These are phyloP conservation scores for Orthosia gracilis DNA, from an alignment of 2,888 invertebrate genomes.

Conservation along the genomic window DNA sequence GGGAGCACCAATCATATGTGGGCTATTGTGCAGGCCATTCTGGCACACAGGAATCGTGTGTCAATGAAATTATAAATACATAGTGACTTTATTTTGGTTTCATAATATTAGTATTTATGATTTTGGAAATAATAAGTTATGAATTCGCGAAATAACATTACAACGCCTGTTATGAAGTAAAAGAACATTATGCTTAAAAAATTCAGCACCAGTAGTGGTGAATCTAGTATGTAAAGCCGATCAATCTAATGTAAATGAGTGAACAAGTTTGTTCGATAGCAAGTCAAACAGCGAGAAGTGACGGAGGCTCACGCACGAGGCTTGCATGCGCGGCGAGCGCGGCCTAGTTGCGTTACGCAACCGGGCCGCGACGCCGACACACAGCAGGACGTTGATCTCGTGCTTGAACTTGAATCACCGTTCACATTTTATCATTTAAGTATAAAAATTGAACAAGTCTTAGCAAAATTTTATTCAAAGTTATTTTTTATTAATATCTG, in stretches of 20 bases:
- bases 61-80: constrained; percentile 47
- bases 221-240: constrained; percentile 58
- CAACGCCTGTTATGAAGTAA: constrained; percentile 1
- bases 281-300: constrained; percentile 64
- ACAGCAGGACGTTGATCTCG: constrained; percentile 86
- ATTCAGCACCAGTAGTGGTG: constrained; percentile 22
- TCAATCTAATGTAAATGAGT: constrained; percentile 63
- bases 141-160: background rate
- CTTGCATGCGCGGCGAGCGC: constrained; percentile 75
- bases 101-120: constrained; percentile 32
- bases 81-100: constrained; percentile 17
- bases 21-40: constrained; percentile 61
- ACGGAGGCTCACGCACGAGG: constrained; percentile 71
- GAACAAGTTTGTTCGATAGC: constrained; percentile 70
- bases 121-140: constrained; percentile 18
- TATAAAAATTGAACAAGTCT: background rate
- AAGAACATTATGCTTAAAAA: background rate
- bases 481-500: background rate
- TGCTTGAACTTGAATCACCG: constrained; percentile 82
- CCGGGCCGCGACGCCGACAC: constrained; percentile 68
- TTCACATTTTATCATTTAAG: constrained; percentile 20
- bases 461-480: background rate
- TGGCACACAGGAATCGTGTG: constrained; percentile 53
- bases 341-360: constrained; percentile 79
- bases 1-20: constrained; percentile 64